Evolutionary conservation across 2,113 vertebrate species (phyloP).

Genomic region (Rhynchomys soricoides): DNA sequence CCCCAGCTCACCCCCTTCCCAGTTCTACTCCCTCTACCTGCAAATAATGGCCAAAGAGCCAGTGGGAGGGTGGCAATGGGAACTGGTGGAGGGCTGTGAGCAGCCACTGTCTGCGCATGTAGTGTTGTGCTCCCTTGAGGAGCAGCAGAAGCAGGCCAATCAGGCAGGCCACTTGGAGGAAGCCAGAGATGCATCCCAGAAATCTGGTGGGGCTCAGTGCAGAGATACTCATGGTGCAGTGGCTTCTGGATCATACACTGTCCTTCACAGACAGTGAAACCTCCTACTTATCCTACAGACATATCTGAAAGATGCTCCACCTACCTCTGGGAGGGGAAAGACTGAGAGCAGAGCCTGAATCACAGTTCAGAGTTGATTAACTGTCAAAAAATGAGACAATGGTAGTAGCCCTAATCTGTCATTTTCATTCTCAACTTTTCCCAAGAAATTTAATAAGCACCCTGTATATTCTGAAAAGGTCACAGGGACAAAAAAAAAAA

Average conservation of each 20-base stretch:
- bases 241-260: neutral
- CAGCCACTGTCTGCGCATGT: slow-evolving; percentile 70
- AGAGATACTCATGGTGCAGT: neutral
- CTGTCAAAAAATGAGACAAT: neutral
- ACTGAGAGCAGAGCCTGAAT: neutral
- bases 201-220: neutral
- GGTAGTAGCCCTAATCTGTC: neutral
- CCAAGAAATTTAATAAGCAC: neutral
- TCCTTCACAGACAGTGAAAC: neutral
- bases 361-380: neutral
- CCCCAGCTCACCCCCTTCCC: neutral
- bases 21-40: neutral
- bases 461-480: neutral
- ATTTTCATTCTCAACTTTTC: neutral
- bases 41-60: neutral
- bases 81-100: slow-evolving; percentile 81
- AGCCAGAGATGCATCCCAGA: neutral
- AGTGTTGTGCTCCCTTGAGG: slow-evolving; percentile 76
- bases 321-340: neutral
- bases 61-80: slow-evolving; percentile 80
- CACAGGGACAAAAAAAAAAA: neutral
- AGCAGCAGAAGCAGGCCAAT: slow-evolving; percentile 76
- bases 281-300: neutral
- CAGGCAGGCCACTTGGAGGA: slow-evolving; percentile 76
- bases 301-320: neutral